These are phyloP conservation scores for Cephus spinipes DNA, from an alignment of 2,888 invertebrate genomes.

Conservation along the genomic window DNA sequence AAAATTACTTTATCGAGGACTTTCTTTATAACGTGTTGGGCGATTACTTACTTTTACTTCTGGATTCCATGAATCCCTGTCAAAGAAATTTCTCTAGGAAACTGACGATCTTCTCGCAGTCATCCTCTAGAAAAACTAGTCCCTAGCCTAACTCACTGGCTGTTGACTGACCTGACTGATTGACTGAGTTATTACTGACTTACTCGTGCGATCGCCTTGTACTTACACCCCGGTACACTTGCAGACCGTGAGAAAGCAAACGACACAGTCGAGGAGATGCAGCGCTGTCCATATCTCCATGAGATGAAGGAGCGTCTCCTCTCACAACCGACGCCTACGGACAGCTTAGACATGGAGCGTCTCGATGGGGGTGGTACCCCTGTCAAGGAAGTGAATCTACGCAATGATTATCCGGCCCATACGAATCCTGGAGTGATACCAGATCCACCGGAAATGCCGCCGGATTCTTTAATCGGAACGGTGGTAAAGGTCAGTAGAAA, in stretches of 20 bases:
- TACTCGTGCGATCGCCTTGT: not conserved
- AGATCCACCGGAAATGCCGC: constrained; percentile 66
- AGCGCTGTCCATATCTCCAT: constrained; percentile 91
- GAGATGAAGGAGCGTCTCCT: constrained; percentile 94
- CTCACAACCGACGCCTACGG: constrained; percentile 75
- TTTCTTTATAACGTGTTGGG: not conserved
- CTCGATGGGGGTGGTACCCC: constrained; percentile 69
- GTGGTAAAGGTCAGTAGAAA: constrained; percentile 82
- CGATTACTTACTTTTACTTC: not conserved
- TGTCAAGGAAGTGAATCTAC: constrained; percentile 66
- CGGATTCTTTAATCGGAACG: constrained; percentile 84
- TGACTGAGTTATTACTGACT: not conserved
- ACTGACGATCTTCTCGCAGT: not conserved
- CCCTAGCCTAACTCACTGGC: not conserved
- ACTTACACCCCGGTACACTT: not conserved
- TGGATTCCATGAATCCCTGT: not conserved
- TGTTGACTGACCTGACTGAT: not conserved
- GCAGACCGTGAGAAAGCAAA: not conserved
- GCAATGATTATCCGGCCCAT: constrained; percentile 65
- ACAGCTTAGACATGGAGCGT: constrained; percentile 75
- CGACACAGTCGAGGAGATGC: constrained; percentile 72
- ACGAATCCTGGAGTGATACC: constrained; percentile 67
- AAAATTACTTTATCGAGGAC: not conserved
- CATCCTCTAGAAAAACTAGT: not conserved
- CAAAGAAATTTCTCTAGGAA: not conserved